Evolutionary conservation across 2,888 invertebrate genomes (phyloP).

Genomic region (Cantharis flavilabris): DNA sequence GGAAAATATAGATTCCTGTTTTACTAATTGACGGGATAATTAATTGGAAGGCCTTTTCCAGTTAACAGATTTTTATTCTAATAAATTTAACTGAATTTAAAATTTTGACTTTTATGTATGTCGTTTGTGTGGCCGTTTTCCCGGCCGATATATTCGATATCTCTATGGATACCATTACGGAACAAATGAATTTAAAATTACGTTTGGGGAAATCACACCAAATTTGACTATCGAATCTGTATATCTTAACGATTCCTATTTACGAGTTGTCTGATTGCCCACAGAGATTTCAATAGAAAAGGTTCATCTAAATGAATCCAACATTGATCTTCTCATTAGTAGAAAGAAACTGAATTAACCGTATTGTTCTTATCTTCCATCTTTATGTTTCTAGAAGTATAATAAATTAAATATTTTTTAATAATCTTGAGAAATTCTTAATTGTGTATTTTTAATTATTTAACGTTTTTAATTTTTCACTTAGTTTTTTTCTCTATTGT

Average conservation of each 20-base stretch:
- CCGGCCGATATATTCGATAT: neutral
- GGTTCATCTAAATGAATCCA: neutral
- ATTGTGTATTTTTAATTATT: neutral
- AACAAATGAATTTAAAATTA: neutral
- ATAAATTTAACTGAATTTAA: too few relatives aligned
- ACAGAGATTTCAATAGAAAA: neutral
- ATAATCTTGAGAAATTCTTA: neutral
- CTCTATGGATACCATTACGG: neutral
- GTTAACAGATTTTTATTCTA: too few relatives aligned
- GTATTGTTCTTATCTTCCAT: neutral
- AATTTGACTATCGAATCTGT: neutral
- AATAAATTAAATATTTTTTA: neutral
- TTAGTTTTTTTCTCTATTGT: neutral
- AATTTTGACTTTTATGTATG: too few relatives aligned
- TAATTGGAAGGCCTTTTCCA: too few relatives aligned
- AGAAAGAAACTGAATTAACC: neutral
- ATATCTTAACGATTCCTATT: neutral
- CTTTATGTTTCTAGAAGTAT: neutral
- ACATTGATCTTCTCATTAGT: slow-evolving; percentile 5
- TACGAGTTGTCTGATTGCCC: neutral
- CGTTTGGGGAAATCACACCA: neutral
- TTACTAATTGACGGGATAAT: too few relatives aligned
- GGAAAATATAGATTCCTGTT: too few relatives aligned
- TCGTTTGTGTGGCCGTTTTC: too few relatives aligned
- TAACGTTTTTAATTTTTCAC: too few relatives aligned